Evolutionary conservation across 2,113 vertebrate genomes (phyloP).

Genomic region (Anarhynchus alexandrinus): DNA sequence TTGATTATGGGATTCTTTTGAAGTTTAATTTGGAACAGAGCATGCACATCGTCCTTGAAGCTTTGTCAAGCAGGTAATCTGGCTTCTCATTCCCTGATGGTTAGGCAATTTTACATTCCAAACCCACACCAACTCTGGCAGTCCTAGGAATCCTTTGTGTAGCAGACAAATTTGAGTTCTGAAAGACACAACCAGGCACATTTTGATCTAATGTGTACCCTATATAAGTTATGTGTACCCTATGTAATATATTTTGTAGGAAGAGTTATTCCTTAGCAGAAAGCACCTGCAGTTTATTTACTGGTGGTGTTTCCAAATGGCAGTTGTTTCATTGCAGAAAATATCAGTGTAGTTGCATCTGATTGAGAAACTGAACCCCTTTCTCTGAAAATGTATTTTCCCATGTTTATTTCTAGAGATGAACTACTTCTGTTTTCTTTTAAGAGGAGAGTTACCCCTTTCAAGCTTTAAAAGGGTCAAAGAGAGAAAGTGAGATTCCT

Average conservation of each 20-base stretch:
- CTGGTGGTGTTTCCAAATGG: neutral
- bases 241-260: neutral
- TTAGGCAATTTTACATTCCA: neutral
- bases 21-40: slow-evolving; percentile 20
- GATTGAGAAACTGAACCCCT: neutral
- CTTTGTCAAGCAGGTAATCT: neutral
- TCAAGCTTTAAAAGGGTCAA: neutral
- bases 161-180: neutral
- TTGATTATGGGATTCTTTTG: slow-evolving; percentile 36
- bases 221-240: neutral
- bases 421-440: neutral
- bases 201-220: neutral
- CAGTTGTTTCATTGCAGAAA: neutral
- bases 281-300: neutral
- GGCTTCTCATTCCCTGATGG: neutral
- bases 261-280: neutral
- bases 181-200: neutral
- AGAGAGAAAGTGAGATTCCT: neutral
- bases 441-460: neutral
- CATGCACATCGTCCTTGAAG: neutral
- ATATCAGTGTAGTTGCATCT: neutral
- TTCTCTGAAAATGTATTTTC: neutral
- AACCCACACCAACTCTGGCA: neutral
- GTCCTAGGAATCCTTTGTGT: neutral
- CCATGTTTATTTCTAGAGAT: neutral